Conservation (phyloP, 2,113 vertebrate species). For the Zootoca vivipara region DNA sequence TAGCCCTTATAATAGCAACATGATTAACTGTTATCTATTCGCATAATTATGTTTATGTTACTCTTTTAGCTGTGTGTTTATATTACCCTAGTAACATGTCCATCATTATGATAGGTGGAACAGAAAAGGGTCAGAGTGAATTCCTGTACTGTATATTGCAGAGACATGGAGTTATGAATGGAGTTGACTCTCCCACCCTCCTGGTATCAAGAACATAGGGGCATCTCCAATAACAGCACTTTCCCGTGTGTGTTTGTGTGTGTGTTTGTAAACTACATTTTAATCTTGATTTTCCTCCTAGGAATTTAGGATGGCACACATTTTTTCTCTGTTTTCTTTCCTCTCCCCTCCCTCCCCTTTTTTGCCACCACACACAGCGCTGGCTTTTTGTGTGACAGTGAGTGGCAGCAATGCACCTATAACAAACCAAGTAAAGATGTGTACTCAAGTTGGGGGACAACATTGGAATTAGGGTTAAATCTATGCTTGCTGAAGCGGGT, state of each 20-base stretch:
- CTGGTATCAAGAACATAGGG: not conserved
- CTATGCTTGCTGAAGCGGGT: not conserved
- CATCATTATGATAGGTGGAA: not conserved
- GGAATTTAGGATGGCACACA: not conserved
- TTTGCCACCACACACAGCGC: not conserved
- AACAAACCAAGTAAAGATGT: not conserved
- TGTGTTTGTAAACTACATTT: too few species aligned
- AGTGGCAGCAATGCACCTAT: not conserved
- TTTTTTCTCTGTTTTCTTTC: not conserved
- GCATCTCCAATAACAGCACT: not conserved
- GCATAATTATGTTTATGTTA: too few species aligned
- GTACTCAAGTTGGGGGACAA: not conserved
- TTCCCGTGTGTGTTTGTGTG: not conserved
- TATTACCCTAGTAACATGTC: not conserved
- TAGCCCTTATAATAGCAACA: not conserved
- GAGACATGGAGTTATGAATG: not conserved
- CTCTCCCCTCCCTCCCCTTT: not conserved
- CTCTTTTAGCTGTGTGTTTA: not conserved
- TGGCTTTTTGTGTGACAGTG: not conserved
- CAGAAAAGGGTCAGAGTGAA: not conserved
- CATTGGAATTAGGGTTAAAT: not conserved
- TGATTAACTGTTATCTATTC: not conserved
- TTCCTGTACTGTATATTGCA: not conserved
- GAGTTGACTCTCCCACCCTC: not conserved
- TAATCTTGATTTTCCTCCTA: not conserved